Conservation (phyloP, 2,113 vertebrate genomes). For the Nothobranchius kuhntae region DNA sequence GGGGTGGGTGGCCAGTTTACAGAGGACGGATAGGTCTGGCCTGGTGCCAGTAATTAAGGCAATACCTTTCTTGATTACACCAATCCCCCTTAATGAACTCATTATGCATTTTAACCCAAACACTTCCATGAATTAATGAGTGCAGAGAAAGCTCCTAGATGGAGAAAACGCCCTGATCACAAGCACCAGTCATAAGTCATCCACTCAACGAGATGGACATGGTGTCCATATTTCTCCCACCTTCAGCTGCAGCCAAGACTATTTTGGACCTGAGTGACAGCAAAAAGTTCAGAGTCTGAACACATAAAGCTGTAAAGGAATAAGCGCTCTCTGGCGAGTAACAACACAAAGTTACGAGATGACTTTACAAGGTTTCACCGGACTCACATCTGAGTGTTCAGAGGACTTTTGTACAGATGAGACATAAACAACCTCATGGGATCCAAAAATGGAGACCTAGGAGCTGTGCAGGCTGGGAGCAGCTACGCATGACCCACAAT, state of each 20-base stretch:
- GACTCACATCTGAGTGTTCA: slow-evolving; percentile 4
- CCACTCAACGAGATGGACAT: slow-evolving; percentile 40
- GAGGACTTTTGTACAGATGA: not conserved
- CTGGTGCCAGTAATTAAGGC: slow-evolving; percentile 77
- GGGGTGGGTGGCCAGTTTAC: slow-evolving; percentile 63
- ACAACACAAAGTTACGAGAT: slow-evolving; percentile 25
- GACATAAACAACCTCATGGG: slow-evolving; percentile 13
- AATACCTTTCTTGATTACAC: slow-evolving; percentile 78
- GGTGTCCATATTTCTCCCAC: slow-evolving; percentile 64
- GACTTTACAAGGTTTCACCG: slow-evolving; percentile 43
- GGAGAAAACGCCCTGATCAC: slow-evolving; percentile 45
- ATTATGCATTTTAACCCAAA: slow-evolving; percentile 82
- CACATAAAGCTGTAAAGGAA: slow-evolving; percentile 38
- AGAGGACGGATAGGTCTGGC: slow-evolving; percentile 62
- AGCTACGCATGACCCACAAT: slow-evolving; percentile 78
- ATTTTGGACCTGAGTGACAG: slow-evolving; percentile 67
- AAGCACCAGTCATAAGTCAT: slow-evolving; percentile 62
- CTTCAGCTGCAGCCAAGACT: slow-evolving; percentile 58
- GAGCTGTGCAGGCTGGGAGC: slow-evolving; percentile 63
- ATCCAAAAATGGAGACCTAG: slow-evolving; percentile 65
- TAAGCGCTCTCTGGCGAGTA: slow-evolving; percentile 26
- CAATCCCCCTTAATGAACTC: slow-evolving; percentile 78
- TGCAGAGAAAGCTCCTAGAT: slow-evolving; percentile 53
- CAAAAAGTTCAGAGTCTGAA: slow-evolving; percentile 55
- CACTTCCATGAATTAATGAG: slow-evolving; percentile 75